Percentiles rank a stretch among this genome's conserved stretches.
phyloP scores from a whole-genome alignment of 2,888 invertebrate genomes.

The Drosophila stalkeri region DNA sequence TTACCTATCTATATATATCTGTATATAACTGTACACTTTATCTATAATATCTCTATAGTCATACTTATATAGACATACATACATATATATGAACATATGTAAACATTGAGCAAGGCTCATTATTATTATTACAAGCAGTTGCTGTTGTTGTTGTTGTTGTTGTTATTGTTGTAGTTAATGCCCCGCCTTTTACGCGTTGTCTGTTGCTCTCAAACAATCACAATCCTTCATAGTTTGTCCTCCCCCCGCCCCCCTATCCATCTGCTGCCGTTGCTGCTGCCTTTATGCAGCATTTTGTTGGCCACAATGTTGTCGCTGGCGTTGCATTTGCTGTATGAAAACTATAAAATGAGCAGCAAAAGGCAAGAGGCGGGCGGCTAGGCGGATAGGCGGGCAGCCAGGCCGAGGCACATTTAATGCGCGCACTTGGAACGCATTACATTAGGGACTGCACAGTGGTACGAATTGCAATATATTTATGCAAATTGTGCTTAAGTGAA shows the following conservation, averaged over 20 bases:
- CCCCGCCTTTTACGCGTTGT: slow-evolving; percentile 55
- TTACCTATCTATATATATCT: too few species aligned
- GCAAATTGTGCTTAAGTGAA: neutral
- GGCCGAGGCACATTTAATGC: slow-evolving; percentile 64
- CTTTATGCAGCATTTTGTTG: slow-evolving; percentile 34
- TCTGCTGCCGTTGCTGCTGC: neutral
- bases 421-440: slow-evolving; percentile 52
- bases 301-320: slow-evolving; percentile 33
- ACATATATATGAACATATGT: neutral
- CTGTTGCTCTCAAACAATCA: slow-evolving; percentile 44
- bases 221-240: neutral
- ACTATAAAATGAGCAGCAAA: slow-evolving; percentile 56
- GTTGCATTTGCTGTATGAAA: slow-evolving; percentile 41
- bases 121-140: slow-evolving; percentile 54
- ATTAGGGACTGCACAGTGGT: slow-evolving; percentile 50
- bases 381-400: slow-evolving; percentile 12
- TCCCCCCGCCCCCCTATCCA: too few species aligned
- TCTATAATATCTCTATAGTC: neutral
- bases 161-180: slow-evolving; percentile 51
- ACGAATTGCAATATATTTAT: neutral
- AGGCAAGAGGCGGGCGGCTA: slow-evolving; percentile 8
- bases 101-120: slow-evolving; percentile 33
- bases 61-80: neutral
- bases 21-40: neutral
- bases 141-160: slow-evolving; percentile 27